Base-by-base conservation (phyloP, 1,140 invertebrate genomes). In the Megalonaias nervosa region DNA sequence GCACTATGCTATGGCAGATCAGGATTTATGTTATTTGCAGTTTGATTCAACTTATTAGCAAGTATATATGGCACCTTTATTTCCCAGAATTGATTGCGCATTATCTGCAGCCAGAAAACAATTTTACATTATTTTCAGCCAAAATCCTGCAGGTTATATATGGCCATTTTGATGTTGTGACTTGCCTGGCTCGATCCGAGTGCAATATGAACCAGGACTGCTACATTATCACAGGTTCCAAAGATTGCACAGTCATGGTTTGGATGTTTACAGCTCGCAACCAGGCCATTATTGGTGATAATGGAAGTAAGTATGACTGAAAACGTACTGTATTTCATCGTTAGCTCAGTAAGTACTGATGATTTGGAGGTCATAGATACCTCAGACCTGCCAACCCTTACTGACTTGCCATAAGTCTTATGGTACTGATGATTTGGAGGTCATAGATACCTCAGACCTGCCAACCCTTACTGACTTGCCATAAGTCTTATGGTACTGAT, bases 191-290 rank as follows among this genome's bases (percentile, higher is more conserved):
- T 1, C 93, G 98, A 17, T 99, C 97, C 15, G 98, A 99, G 90
- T 99, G 97, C 90, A 99, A 98, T 91, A 97, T 99, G 68, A 98
- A 97, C 55, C 98, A 98, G 6, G 98, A 99, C 91, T 99, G 98
- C 91, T 99, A 99, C 91, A 95, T 99, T 74, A 98, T 97, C 1
- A 99, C 97, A 3, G 99, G 98, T 55, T 97, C 97, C 59, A 96
- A 97, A 15, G 99, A 99, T 91, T 99, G 98, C 90, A 99, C 98
- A 0, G 97, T 99, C 13, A 92, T 99, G 65, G 91, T 99, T 9
- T 99, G 98, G 98, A 98, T 99, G 86, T 99, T 98, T 97, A 99
- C 96, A 88, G 97, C 97, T 0, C 93, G 97, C 67, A 97, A 96
- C 62, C 97, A 98, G 89, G 97, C 96, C 67, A 97, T 99, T 84